A percentile compares a stretch with the other conserved stretches of the same genome.
Conservation (phyloP, 2,888 invertebrate species). For the Leptinotarsa haldemani region DNA sequence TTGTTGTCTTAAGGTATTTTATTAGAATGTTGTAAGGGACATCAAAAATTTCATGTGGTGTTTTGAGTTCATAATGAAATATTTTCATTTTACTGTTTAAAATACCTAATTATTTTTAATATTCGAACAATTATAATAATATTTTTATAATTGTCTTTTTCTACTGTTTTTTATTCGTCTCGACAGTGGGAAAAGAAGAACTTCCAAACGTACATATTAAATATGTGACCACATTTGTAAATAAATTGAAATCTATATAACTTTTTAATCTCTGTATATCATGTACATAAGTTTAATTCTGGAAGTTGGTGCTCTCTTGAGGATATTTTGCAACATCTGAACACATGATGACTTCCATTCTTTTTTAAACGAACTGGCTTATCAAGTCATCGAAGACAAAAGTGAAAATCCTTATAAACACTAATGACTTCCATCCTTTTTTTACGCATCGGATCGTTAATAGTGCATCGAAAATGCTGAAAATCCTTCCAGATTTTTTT, state of each 20-base stretch:
- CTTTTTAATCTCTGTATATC: constrained; percentile 44
- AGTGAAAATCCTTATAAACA: constrained; percentile 5
- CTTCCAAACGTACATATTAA: constrained; percentile 54
- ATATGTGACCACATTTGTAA: constrained; percentile 56
- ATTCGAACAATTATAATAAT: constrained; percentile 50
- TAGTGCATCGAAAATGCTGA: constrained; percentile 16
- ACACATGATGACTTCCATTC: no score
- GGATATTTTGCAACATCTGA: not conserved
- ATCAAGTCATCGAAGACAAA: not conserved
- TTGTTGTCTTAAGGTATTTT: constrained; percentile 40
- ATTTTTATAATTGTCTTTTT: constrained; percentile 49
- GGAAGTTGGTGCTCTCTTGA: constrained; percentile 19
- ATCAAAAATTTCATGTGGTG: constrained; percentile 44
- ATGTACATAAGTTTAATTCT: constrained; percentile 44
- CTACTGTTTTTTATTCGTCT: constrained; percentile 45
- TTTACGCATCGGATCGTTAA: not conserved
- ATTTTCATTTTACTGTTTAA: constrained; percentile 41
- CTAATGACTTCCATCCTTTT: not conserved
- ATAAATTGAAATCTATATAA: constrained; percentile 49
- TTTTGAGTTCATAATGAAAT: constrained; percentile 40
- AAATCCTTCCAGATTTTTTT: constrained; percentile 16
- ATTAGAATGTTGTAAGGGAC: constrained; percentile 38
- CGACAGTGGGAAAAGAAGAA: constrained; percentile 49
- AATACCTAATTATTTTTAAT: constrained; percentile 41
- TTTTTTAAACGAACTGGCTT: constrained; percentile 1